Evolutionary conservation across 2,888 invertebrate genomes (phyloP).

Genomic region (Caenorhabditis macrosperma): DNA sequence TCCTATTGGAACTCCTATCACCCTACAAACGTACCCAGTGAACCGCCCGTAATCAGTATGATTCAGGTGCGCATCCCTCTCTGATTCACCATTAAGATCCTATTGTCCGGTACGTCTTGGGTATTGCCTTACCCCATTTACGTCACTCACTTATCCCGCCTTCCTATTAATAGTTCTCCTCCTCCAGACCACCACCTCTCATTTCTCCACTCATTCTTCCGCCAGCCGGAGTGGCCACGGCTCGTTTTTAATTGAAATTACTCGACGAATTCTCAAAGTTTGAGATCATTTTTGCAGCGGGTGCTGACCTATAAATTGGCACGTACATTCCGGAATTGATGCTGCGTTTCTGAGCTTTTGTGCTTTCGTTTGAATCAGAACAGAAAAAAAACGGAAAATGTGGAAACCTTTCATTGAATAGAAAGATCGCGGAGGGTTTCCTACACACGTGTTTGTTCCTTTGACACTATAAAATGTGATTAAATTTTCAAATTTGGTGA

Average conservation of each 20-base stretch:
- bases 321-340: not conserved
- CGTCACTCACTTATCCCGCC: not conserved
- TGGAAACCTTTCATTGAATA: too few relatives aligned
- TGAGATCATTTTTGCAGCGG: not conserved
- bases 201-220: not conserved
- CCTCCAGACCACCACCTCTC: not conserved
- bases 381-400: too few relatives aligned
- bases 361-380: not conserved
- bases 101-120: not conserved
- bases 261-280: too few relatives aligned
- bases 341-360: not conserved
- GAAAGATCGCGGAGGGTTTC: not conserved
- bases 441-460: not conserved
- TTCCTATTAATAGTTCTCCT: not conserved
- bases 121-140: not conserved
- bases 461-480: not conserved
- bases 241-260: too few relatives aligned
- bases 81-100: conserved; percentile 1
- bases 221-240: too few relatives aligned
- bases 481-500: too few relatives aligned
- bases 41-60: not conserved
- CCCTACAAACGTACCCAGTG: not conserved
- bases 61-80: not conserved
- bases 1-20: too few relatives aligned
- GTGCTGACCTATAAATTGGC: not conserved